A percentile compares a stretch with the other conserved stretches of the same genome.
Conservation (phyloP, 1,140 invertebrate species). For the Brachionus rubens region DNA sequence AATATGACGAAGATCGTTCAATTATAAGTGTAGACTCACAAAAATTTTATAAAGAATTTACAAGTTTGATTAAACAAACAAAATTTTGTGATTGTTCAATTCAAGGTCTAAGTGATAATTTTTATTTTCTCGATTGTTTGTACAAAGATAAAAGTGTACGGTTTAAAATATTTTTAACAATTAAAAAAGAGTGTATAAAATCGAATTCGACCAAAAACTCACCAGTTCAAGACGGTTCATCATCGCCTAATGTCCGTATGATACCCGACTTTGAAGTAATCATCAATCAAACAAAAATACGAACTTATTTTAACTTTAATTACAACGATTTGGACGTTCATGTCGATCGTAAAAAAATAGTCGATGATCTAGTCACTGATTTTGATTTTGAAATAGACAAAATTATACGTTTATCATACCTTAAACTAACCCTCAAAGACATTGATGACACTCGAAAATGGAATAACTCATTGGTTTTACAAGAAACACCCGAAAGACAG, state of each 20-base stretch:
- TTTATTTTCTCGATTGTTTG: neutral
- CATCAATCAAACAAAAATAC: neutral
- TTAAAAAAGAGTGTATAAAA: neutral
- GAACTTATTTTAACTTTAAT: constrained; percentile 15
- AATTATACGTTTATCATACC: neutral
- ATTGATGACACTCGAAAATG: constrained; percentile 18
- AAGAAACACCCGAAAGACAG: neutral
- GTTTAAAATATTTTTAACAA: neutral
- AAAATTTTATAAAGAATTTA: constrained; percentile 10
- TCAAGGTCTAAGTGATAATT: neutral
- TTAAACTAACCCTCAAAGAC: constrained; percentile 7
- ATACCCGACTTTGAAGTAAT: too few species aligned
- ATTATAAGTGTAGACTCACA: neutral
- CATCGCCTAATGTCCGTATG: neutral
- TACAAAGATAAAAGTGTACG: neutral
- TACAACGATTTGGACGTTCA: neutral
- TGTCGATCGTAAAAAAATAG: neutral
- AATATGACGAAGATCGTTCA: neutral
- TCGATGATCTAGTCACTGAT: neutral
- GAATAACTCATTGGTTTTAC: constrained; percentile 10
- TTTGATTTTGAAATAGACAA: neutral
- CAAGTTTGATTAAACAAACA: neutral
- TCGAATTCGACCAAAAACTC: neutral
- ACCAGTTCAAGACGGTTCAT: neutral
- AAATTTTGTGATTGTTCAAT: neutral